A percentile compares a stretch with the other conserved stretches of the same genome.
Evolutionary conservation across 2,797 vertebrate species (phyloP).

Genomic region (Gadopsis bispinosus): DNA sequence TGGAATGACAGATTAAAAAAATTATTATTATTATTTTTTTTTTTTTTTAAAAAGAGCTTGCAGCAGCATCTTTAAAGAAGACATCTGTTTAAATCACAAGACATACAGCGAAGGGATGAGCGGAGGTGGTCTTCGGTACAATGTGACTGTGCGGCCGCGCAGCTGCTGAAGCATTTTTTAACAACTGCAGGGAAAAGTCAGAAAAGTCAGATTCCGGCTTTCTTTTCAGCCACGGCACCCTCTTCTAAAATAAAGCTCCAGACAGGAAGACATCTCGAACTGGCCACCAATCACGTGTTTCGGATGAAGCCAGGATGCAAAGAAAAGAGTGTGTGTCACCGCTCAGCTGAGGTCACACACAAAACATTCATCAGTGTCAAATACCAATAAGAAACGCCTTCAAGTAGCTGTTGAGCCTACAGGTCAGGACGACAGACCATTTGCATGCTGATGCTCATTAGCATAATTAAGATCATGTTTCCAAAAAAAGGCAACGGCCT

Average conservation of each 20-base stretch:
- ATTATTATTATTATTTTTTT: no score
- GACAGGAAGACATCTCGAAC: not conserved
- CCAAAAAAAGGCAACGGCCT: constrained; percentile 42
- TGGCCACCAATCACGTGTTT: not conserved
- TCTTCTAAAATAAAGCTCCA: not conserved
- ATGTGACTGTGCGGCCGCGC: no score
- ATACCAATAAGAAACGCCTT: constrained; percentile 62
- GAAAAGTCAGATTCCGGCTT: not conserved
- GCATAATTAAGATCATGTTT: constrained; percentile 75
- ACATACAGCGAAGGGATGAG: not conserved
- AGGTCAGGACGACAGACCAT: constrained; percentile 60
- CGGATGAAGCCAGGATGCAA: not conserved
- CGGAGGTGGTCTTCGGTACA: not conserved
- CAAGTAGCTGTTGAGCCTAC: constrained; percentile 57
- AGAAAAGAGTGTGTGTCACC: not conserved
- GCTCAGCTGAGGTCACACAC: constrained; percentile 33
- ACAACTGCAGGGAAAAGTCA: not conserved
- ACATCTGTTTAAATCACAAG: constrained; percentile 66
- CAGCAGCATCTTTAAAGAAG: constrained; percentile 55
- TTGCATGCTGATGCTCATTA: constrained; percentile 75
- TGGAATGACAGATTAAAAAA: not conserved
- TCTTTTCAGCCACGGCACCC: not conserved
- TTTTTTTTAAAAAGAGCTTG: constrained; percentile 43
- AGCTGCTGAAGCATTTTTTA: constrained; percentile 8
- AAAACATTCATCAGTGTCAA: constrained; percentile 67